Base-by-base conservation (phyloP, 2,797 vertebrate genomes). In the Sebastes goodei region DNA sequence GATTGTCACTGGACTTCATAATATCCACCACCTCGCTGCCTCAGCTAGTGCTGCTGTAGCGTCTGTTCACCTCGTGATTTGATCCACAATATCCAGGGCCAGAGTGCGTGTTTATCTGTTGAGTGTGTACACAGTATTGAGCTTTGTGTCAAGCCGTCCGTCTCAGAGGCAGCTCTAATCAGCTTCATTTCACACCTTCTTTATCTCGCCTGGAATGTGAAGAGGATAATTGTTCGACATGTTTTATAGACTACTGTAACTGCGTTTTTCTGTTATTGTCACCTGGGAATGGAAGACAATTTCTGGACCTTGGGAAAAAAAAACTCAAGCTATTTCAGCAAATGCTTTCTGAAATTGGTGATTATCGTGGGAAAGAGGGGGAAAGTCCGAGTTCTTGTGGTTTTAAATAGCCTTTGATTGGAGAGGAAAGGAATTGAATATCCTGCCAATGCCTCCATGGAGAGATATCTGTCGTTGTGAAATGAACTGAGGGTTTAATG, bases 1-100 rank as follows among this genome's bases (percentile, higher is more conserved):
- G 64, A 90, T 86, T 74, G 71, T 84, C 74, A 33, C 76, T 20
- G 71, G 63, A 69, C 71, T 61, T 80, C 65, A 78, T 76, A 77
- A 71, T 70, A 62, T 49, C 52, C 42, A 21, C 27, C 46, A 10
- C 29, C 15, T 20, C 10, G 4, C 9, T 33, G 53, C 49, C 67
- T 72, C 73, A 20, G 52, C 59, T 6, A 6, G 27, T 21, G 60
- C 75, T n/a, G 60, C 75, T n/a, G 25, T 4, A 17, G 29, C 21
- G 55, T 82, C 72, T 84, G 79, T 93, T 91, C 89, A 85, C 78
- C 67, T 74, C 91, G 76, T 74, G 79, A 89, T 88, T 75, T 85
- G 82, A 91, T 78, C 90, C 55, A n/a, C 78, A 60, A 35, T 76
- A 70, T 85, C 74, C 74, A 68, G 76, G 84, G 82, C 88, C 80